Conservation (phyloP, 2,888 invertebrate species). For the Melanargia galathea region DNA sequence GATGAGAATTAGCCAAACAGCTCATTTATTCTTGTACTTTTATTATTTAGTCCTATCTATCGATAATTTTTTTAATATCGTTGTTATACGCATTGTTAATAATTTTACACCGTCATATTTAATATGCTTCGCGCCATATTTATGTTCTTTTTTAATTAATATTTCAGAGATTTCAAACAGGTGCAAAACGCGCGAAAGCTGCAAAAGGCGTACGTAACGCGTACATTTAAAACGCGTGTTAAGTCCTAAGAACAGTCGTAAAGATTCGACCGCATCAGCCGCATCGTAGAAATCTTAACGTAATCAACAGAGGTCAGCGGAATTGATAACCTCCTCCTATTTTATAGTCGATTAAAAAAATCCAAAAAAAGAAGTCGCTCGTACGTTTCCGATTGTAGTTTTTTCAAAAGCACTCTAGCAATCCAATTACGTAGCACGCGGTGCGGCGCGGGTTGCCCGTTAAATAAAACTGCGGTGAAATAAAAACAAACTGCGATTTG, state of each 20-base stretch:
- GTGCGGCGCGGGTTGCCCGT: slow-evolving; percentile 1
- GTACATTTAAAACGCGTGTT: no score
- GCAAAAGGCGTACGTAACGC: no score
- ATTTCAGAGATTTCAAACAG: neutral
- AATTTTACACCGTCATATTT: neutral
- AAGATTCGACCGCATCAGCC: no score
- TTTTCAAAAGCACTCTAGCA: neutral
- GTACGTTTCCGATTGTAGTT: neutral
- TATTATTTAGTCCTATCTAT: neutral
- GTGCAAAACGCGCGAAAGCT: no score
- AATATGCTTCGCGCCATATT: slow-evolving; percentile 1
- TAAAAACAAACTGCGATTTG: neutral
- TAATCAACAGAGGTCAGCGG: no score
- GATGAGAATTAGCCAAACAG: neutral
- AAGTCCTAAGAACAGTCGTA: no score
- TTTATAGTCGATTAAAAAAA: no score
- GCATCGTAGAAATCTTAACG: no score
- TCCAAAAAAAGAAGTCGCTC: no score
- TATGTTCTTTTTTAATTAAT: neutral
- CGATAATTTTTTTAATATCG: neutral
- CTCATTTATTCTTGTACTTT: neutral
- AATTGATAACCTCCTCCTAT: no score
- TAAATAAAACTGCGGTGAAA: slow-evolving; percentile 8
- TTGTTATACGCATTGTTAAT: neutral
- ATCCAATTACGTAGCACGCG: neutral